Conservation (phyloP, 2,113 vertebrate genomes). For the Mystacornis crossleyi region DNA sequence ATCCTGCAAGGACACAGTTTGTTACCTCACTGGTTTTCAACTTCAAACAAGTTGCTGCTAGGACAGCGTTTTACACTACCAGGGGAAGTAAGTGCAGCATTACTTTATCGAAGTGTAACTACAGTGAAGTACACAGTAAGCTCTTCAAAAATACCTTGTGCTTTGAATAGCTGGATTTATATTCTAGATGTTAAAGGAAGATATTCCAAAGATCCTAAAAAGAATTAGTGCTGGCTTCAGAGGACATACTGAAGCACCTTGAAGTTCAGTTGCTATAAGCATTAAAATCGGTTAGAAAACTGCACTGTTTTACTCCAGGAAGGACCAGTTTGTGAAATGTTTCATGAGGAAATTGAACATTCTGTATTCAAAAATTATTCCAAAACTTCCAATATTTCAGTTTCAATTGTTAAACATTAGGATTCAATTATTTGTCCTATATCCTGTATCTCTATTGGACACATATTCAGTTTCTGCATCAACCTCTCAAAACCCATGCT, state of each 20-base stretch:
- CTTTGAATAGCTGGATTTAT: background rate
- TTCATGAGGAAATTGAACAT: background rate
- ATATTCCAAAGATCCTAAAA: background rate
- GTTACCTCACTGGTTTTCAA: background rate
- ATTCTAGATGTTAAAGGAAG: background rate
- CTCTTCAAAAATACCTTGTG: background rate
- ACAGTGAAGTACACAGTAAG: background rate
- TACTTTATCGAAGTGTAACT: background rate
- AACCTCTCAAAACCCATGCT: background rate
- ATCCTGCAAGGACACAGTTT: conserved; percentile 79
- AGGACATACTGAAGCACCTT: background rate
- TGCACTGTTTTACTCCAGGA: background rate
- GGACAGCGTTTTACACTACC: background rate
- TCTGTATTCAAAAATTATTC: background rate
- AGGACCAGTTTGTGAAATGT: background rate
- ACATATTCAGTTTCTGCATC: background rate
- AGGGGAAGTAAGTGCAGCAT: background rate
- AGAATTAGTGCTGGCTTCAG: background rate
- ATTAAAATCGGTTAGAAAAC: background rate
- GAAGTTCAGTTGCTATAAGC: background rate
- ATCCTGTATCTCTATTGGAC: background rate
- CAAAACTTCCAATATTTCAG: background rate
- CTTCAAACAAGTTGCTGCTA: background rate
- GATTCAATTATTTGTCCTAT: background rate
- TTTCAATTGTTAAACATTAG: background rate